A percentile compares a stretch with the other conserved stretches of the same genome.
phyloP scores from a whole-genome alignment of 1,140 invertebrate species.

The silkworm (Bombyx mori) region ASM3026992v2 NC_085116.1:4347001-4347500 shows the following conservation, averaged over 20 bases:
- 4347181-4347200: neutral
- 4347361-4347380: slow-evolving; percentile 21
- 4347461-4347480: no score
- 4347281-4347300: slow-evolving; percentile 40
- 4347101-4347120: no score
- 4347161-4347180: no score
- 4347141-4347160: no score
- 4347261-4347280: slow-evolving; percentile 30
- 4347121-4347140: no score
- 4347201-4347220: slow-evolving; percentile 8
- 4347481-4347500: no score
- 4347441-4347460: no score
- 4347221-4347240: slow-evolving; percentile 10
- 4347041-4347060: slow-evolving; percentile 5
- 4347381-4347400: slow-evolving; percentile 36
- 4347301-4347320: slow-evolving; percentile 45
- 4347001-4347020: slow-evolving; percentile 35
- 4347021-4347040: slow-evolving; percentile 53
- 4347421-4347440: slow-evolving; percentile 10
- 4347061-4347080: no score
- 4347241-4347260: slow-evolving; percentile 38
- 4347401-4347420: slow-evolving; percentile 46
- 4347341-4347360: slow-evolving; percentile 39
- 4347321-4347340: slow-evolving; percentile 43
- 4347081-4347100: no score